These are phyloP conservation scores for Sinotaia quadrata DNA, from an alignment of 2,888 invertebrate species.

Conservation along the genomic window DNA sequence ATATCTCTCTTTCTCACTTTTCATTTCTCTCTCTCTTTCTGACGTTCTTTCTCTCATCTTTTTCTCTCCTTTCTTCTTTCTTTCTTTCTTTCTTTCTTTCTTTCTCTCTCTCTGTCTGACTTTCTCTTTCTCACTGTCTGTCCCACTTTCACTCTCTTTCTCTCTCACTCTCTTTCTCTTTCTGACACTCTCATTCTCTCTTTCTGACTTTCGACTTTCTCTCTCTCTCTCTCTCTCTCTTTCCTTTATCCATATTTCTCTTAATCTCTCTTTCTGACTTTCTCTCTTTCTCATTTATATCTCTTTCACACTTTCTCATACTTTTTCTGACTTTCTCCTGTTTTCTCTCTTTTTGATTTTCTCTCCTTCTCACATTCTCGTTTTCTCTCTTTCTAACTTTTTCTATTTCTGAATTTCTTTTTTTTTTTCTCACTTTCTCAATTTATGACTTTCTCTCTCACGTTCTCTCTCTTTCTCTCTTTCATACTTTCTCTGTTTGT, in stretches of 20 bases:
- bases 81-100: not conserved
- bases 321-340: too few relatives aligned
- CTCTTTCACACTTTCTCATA: too few relatives aligned
- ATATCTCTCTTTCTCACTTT: not conserved
- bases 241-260: too few relatives aligned
- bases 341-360: not conserved
- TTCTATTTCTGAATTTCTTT: not conserved
- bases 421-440: not conserved
- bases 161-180: not conserved
- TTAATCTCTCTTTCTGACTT: too few relatives aligned
- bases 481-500: not conserved
- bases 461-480: slow-evolving; percentile 10
- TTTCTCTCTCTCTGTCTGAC: not conserved
- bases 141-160: not conserved
- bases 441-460: slow-evolving; percentile 3
- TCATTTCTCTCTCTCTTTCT: too few relatives aligned
- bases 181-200: not conserved
- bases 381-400: not conserved
- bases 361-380: not conserved
- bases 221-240: not conserved
- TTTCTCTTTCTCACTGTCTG: not conserved
- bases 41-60: too few relatives aligned
- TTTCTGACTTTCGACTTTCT: not conserved
- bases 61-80: not conserved
- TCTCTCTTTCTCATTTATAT: too few relatives aligned